phyloP scores from a whole-genome alignment of 2,888 invertebrate genomes.

The Ephialtes manifestator region DNA sequence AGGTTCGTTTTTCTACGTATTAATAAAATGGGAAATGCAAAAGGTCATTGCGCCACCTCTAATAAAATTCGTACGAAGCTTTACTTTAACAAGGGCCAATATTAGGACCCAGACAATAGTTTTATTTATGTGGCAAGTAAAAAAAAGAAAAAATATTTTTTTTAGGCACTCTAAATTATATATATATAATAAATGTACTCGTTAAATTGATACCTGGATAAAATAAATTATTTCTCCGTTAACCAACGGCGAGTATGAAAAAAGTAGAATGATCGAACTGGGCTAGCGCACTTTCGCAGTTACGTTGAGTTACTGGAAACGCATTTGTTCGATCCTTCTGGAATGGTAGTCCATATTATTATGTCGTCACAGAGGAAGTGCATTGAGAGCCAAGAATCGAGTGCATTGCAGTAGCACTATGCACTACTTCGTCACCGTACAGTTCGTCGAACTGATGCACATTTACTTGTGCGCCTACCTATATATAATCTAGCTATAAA shows the following conservation, averaged over 20 bases:
- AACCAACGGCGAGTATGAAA: constrained; percentile 8
- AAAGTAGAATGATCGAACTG: neutral
- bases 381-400: constrained; percentile 25
- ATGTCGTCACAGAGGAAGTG: constrained; percentile 17
- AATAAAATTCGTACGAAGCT: too few species aligned
- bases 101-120: too few species aligned
- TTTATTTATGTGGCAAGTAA: too few species aligned
- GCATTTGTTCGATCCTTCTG: constrained; percentile 30
- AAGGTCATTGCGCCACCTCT: too few species aligned
- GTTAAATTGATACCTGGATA: neutral
- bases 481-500: constrained; percentile 37
- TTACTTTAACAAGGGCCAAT: too few species aligned
- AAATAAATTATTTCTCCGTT: neutral
- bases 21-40: too few species aligned
- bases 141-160: too few species aligned
- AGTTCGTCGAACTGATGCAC: constrained; percentile 35
- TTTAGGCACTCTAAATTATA: too few species aligned
- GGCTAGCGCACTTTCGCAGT: neutral
- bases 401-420: neutral
- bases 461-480: constrained; percentile 4
- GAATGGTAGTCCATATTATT: constrained; percentile 32
- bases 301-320: constrained; percentile 17
- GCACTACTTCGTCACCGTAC: constrained; percentile 8
- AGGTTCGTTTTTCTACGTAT: too few species aligned
- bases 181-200: too few species aligned